Evolutionary conservation across 2,113 vertebrate species (phyloP), one percentile per base, ranked within the genome.

Genomic region (Phoxinus phoxinus): DNA sequence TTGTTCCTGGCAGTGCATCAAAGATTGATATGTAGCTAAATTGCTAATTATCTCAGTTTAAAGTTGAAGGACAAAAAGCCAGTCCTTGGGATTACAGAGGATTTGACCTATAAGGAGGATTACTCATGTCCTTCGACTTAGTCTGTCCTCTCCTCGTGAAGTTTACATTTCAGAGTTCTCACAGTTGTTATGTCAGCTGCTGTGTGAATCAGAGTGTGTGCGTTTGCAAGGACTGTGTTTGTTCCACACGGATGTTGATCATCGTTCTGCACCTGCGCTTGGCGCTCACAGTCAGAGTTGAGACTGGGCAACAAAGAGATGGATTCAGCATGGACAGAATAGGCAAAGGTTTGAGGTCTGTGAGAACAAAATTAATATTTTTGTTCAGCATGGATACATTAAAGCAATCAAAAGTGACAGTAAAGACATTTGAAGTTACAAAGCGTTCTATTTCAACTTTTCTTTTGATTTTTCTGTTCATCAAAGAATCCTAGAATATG

Each of bases 201-300:
- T 77, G 74, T 21, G 46, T 77, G 48, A 77, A 53, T 78, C 75
- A n/a, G 19, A n/a, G 69, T n/a, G 41, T 72, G 53, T 17, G 76
- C 10, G 6, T 79, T 41, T 56, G 6, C 8, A 56, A 56, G 53
- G 2, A 56, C 2, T 56, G 53, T 65, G 4, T 75, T 19, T 37
- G 51, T 59, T 3, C 23, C n/a, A 46, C 35, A 27, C 8, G 17
- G 53, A 19, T 25, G 65, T 19, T 59, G 75, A 56, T 77, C 30
- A 35, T 76, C 12, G 27, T 69, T 44, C 61, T 53, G 80, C 80
- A 82, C 61, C 48, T 82, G 63, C 35, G 61, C 10, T 51, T 44
- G 61, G 27, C 11, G 23, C 27, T 83, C n/a, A n/a, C 80, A 53
- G 46, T 75, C 21, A 73, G 12, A 21, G 71, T 11, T 27, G n/a